Percentiles rank a stretch among this genome's conserved stretches.
phyloP scores from a whole-genome alignment of 1,140 invertebrate species.

The Diploscapter pachys region DNA sequence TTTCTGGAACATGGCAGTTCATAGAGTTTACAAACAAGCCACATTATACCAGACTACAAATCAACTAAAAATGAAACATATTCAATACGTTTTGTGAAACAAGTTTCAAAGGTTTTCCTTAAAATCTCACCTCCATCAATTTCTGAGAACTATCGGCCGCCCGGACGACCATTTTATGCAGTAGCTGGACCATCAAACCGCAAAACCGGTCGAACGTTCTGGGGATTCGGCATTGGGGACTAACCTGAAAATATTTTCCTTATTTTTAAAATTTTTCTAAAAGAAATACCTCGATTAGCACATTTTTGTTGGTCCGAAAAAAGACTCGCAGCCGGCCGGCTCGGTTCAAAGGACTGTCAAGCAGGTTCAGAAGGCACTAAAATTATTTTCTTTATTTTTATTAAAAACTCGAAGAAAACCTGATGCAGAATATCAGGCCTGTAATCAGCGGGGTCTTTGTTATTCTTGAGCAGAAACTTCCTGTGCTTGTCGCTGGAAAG shows the following conservation, averaged over 20 bases:
- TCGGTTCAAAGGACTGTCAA: constrained; percentile 65
- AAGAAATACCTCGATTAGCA: constrained; percentile 77
- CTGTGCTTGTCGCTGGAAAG: constrained; percentile 64
- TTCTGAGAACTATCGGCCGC: constrained; percentile 84
- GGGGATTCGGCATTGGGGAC: constrained; percentile 95
- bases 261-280: no score
- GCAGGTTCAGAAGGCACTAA: constrained; percentile 64
- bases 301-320: constrained; percentile 90
- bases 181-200: constrained; percentile 92
- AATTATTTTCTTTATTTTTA: no score
- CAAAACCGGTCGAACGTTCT: constrained; percentile 97
- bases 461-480: constrained; percentile 60
- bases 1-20: no score
- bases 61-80: no score
- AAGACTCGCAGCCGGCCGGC: constrained; percentile 72
- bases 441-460: constrained; percentile 62
- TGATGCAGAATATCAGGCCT: constrained; percentile 66
- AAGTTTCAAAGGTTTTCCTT: no score
- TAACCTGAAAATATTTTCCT: constrained; percentile 62
- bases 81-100: no score
- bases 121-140: constrained; percentile 67
- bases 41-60: no score
- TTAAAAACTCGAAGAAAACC: no score
- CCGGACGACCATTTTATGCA: constrained; percentile 87
- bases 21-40: no score